These are phyloP conservation scores for Ptilonorhynchus violaceus DNA, from an alignment of 2,113 vertebrate species.

Conservation along the genomic window DNA sequence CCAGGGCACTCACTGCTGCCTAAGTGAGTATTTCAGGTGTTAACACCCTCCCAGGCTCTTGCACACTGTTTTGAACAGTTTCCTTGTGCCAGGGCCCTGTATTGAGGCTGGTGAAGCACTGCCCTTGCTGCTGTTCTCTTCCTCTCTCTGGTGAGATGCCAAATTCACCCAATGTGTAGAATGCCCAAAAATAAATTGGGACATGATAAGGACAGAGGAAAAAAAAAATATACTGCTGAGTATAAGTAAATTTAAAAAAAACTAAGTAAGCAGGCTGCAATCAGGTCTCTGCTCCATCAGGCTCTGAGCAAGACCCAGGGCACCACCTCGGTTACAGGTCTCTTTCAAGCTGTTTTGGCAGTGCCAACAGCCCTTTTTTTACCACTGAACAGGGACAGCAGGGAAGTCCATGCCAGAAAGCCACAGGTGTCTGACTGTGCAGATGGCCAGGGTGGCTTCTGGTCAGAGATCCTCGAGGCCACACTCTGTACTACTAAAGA, in stretches of 20 bases:
- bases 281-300: not conserved
- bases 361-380: not conserved
- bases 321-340: not conserved
- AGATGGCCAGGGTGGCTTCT: not conserved
- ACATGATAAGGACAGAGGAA: not conserved
- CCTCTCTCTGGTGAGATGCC: fast-evolving
- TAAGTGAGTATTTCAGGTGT: not conserved
- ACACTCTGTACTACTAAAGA: not conserved
- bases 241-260: not conserved
- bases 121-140: not conserved
- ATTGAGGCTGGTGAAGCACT: fast-evolving
- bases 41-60: not conserved
- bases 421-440: not conserved
- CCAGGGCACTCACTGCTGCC: not conserved
- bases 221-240: too few species aligned
- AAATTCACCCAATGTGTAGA: fast-evolving
- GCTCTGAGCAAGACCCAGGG: not conserved
- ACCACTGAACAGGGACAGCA: not conserved
- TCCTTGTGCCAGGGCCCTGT: too few species aligned
- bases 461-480: not conserved
- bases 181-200: not conserved
- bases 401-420: not conserved
- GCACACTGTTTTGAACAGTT: not conserved
- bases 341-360: not conserved
- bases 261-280: not conserved